These are phyloP conservation scores for Lamprotornis superbus DNA, from an alignment of 2,113 vertebrate species.

Conservation along the genomic window DNA sequence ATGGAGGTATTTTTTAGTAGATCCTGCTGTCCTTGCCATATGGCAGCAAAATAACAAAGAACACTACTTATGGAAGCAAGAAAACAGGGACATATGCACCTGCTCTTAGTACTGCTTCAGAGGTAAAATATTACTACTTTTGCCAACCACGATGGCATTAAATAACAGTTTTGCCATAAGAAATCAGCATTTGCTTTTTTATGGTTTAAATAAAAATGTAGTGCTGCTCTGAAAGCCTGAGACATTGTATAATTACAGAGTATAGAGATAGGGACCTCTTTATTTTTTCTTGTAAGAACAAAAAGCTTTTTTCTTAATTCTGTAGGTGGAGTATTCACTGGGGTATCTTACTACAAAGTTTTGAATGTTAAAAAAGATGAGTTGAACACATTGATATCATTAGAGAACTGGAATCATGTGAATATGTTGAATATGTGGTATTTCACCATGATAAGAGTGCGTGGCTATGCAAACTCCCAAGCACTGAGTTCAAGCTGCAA, in stretches of 20 bases:
- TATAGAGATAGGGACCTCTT: background rate
- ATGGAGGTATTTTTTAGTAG: constrained; percentile 9
- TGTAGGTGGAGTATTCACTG: background rate
- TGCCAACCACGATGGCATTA: background rate
- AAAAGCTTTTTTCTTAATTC: background rate
- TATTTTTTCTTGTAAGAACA: background rate
- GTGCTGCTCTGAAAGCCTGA: background rate
- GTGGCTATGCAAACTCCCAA: background rate
- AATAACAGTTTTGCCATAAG: background rate
- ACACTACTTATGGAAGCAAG: constrained; percentile 23
- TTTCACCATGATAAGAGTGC: background rate
- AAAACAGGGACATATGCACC: constrained; percentile 47
- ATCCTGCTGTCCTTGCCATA: constrained; percentile 50
- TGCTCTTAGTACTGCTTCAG: constrained; percentile 28
- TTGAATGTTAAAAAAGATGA: background rate
- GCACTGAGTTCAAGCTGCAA: background rate
- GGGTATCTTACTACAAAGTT: background rate
- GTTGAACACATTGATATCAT: background rate
- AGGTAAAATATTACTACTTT: constrained; percentile 39
- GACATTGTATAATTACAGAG: background rate
- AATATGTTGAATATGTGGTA: accelerated
- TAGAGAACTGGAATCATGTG: background rate
- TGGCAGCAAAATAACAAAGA: constrained; percentile 42
- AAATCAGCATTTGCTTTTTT: constrained; percentile 9
- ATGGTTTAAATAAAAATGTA: background rate